phyloP scores from a whole-genome alignment of 2,113 vertebrate genomes.

The Centropus bengalensis region DNA sequence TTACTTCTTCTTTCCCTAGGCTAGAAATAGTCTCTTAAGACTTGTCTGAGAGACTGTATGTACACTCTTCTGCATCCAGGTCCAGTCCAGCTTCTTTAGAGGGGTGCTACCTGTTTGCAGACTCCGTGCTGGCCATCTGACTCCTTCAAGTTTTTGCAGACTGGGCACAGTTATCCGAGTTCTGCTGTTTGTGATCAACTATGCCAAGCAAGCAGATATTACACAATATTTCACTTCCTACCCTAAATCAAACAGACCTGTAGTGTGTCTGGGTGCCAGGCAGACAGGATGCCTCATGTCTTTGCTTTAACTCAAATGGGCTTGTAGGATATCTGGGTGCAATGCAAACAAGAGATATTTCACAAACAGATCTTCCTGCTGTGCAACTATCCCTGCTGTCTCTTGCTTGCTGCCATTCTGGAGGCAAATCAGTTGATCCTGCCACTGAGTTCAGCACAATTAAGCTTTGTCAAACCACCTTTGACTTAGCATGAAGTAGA shows the following conservation, averaged over 20 bases:
- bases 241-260: background rate
- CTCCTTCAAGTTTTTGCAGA: background rate
- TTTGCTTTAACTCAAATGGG: background rate
- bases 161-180: background rate
- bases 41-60: background rate
- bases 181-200: conserved; percentile 2
- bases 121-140: background rate
- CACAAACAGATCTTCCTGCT: background rate
- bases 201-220: background rate
- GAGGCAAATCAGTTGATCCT: background rate
- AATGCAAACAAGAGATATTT: background rate
- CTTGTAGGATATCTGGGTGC: background rate
- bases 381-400: background rate
- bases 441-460: background rate
- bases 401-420: background rate
- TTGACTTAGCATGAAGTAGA: background rate
- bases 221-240: conserved; percentile 7
- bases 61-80: background rate
- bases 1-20: background rate
- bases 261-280: background rate
- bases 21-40: background rate
- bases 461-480: background rate
- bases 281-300: background rate
- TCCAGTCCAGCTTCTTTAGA: background rate
- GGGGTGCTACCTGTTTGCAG: background rate